Base-by-base conservation (phyloP, 2,888 invertebrate genomes). In the Philhelius pedissequus region DNA sequence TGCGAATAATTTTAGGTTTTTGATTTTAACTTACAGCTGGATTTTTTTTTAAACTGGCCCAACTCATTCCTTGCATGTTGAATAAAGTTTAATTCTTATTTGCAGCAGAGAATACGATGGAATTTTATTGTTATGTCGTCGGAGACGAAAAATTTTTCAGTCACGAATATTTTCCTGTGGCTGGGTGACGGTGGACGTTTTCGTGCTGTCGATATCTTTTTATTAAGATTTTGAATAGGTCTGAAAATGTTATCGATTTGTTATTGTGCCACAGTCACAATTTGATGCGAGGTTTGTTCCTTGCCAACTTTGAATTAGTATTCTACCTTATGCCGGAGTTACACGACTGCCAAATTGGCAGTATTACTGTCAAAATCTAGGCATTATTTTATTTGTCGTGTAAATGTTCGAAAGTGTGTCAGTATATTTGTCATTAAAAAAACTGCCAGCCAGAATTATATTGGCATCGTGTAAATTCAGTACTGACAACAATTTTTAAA, bases 1-100 rank as follows among this genome's bases (percentile, higher is more conserved):
- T 18, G 4, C 35, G n/a, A 15, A 13, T 8, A 38, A 40, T 25
- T 20, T 11, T n/a, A 9, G 11, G 5, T 4, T 18, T 56, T 56
- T 20, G 0, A 7, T 18, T 13, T 15, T 6, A 30, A 75, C 95
- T 94, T 93, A 96, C 96, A 89, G 96, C 94, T 88, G 95, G 96
- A 91, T 96, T 95, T 91, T 94, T 96, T 90, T 95, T 96, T 84
- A 96, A 91, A 89, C 95, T 95, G 64, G 93, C 91, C 20, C 95
- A 78, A 81, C 93, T 93, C 88, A 96, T 89, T 86, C 96, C 96
- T 91, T 95, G 95, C 96, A 96, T 96, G 89, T 90, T 94, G 87
- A 48, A 58, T 78, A 56, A 64, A 52, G 25, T 60, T 40, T 64
- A 27, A 8, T 78, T 18, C 22, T 56, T 68, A 40, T 22, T 32